Conservation (phyloP, 2,797 vertebrate species). For the Thalassophryne amazonica region DNA sequence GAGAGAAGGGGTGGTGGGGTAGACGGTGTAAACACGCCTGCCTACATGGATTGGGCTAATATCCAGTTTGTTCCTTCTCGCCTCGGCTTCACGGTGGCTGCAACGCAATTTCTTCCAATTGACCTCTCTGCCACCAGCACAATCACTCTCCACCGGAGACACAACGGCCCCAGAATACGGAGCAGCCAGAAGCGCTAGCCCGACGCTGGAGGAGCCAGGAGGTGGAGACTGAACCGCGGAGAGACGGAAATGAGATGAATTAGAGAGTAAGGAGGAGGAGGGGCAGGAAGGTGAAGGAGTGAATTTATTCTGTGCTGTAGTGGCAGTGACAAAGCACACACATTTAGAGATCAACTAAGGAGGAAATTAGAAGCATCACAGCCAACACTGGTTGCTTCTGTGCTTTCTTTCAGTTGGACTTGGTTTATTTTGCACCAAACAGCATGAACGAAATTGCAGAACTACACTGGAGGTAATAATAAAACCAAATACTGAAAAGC, state of each 20-base stretch:
- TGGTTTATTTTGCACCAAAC: slow-evolving; percentile 33
- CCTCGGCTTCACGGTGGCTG: slow-evolving; percentile 75
- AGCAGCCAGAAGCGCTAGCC: slow-evolving; percentile 54
- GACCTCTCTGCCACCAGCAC: slow-evolving; percentile 79
- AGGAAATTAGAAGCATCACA: slow-evolving; percentile 72
- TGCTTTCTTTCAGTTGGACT: slow-evolving; percentile 37
- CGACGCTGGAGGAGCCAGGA: slow-evolving; percentile 27
- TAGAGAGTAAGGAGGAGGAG: slow-evolving; percentile 61
- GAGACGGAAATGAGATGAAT: slow-evolving; percentile 74
- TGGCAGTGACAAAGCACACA: slow-evolving; percentile 77
- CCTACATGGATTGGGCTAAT: slow-evolving; percentile 81
- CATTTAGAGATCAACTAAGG: slow-evolving; percentile 70
- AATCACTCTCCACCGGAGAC: slow-evolving; percentile 76
- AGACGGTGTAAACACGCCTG: slow-evolving; percentile 72
- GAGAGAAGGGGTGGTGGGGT: slow-evolving; percentile 9
- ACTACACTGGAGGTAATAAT: slow-evolving; percentile 6
- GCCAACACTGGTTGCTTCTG: slow-evolving; percentile 33
- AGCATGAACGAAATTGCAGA: slow-evolving; percentile 33
- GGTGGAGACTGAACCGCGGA: slow-evolving; percentile 50
- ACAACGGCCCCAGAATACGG: slow-evolving; percentile 70
- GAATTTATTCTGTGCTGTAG: slow-evolving; percentile 61
- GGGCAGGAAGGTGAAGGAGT: slow-evolving; percentile 64
- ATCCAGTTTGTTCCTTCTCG: slow-evolving; percentile 77
- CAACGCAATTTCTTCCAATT: slow-evolving; percentile 82
- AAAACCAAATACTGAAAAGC: slow-evolving; percentile 11